A percentile compares a stretch with the other conserved stretches of the same genome.
Evolutionary conservation across 2,888 invertebrate species (phyloP).

Genomic region (Heteropelma amictum): DNA sequence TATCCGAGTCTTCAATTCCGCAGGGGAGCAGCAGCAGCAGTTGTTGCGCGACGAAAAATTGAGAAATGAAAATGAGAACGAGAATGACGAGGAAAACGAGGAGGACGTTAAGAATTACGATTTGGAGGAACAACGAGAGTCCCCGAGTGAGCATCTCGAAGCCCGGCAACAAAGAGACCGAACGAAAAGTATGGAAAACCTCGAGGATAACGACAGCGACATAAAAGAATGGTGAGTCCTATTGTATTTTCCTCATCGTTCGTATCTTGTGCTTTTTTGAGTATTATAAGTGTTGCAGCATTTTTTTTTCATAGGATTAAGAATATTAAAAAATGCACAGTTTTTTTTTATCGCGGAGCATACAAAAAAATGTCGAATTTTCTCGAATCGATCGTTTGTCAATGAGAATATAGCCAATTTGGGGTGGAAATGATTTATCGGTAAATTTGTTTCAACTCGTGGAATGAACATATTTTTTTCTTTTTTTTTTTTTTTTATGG

Average conservation of each 20-base stretch:
- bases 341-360: too few species aligned
- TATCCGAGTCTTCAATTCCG: conserved; percentile 18
- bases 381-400: not conserved
- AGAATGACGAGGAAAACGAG: conserved; percentile 57
- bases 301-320: too few species aligned
- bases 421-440: conserved; percentile 12
- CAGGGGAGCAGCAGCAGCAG: conserved; percentile 62
- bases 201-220: conserved; percentile 56
- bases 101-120: conserved; percentile 41
- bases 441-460: not conserved
- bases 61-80: conserved; percentile 43
- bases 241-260: not conserved
- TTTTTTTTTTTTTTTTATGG: too few species aligned
- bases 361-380: too few species aligned
- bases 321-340: too few species aligned
- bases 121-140: conserved; percentile 21
- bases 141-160: conserved; percentile 33
- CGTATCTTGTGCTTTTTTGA: too few species aligned
- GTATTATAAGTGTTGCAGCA: not conserved
- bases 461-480: too few species aligned
- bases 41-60: conserved; percentile 55
- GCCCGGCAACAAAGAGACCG: conserved; percentile 42
- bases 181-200: conserved; percentile 40
- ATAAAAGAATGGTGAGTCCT: conserved; percentile 64
- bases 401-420: conserved; percentile 17